Percentiles rank a stretch among this genome's conserved stretches.
phyloP scores from a whole-genome alignment of 2,113 vertebrate species.

The Heliornis fulica region DNA sequence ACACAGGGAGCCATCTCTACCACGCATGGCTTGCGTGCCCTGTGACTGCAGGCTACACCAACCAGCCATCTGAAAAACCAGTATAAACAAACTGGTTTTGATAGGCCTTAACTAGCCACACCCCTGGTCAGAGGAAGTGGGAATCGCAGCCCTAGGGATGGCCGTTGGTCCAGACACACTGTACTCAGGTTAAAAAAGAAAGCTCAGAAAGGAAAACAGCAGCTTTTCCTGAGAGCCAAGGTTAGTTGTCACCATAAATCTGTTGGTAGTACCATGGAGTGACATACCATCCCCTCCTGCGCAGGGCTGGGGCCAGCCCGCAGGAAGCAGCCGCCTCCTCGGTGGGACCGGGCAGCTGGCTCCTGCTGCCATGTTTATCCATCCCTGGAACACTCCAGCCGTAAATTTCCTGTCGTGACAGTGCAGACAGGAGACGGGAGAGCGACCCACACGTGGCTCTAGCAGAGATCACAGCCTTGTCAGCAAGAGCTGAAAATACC shows the following conservation, averaged over 20 bases:
- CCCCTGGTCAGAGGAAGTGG: rapidly evolving
- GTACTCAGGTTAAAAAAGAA: background rate
- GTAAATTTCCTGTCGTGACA: background rate
- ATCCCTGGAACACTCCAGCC: background rate
- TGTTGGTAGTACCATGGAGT: background rate
- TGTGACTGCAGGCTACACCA: background rate
- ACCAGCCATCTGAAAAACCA: background rate
- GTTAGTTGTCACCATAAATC: background rate
- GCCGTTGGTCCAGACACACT: rapidly evolving
- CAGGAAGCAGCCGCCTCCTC: rapidly evolving
- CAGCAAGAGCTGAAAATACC: background rate
- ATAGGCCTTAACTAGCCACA: background rate
- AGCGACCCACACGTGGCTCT: background rate
- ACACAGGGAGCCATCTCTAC: background rate
- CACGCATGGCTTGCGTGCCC: rapidly evolving
- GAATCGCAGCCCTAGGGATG: rapidly evolving
- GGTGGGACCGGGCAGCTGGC: background rate
- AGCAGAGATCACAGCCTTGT: background rate
- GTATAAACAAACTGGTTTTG: rapidly evolving
- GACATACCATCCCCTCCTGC: background rate
- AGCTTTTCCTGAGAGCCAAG: background rate
- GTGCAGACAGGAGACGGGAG: background rate
- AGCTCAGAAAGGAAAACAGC: background rate
- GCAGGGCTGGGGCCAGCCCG: rapidly evolving
- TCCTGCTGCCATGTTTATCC: background rate